Evolutionary conservation across 1,140 invertebrate genomes (phyloP).

Genomic region (Halyomorpha halys): DNA sequence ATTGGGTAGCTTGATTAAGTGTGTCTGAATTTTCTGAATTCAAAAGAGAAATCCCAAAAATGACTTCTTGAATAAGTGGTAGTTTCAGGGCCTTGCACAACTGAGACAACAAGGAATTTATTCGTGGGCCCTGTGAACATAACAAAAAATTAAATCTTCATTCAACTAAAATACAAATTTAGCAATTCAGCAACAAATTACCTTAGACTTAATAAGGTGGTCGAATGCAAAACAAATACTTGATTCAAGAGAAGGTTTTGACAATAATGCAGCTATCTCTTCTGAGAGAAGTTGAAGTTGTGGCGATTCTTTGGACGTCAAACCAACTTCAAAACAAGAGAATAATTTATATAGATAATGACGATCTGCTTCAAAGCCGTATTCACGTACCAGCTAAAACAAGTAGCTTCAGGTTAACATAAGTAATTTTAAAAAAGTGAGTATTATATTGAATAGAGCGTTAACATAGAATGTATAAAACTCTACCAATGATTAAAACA

Average conservation of each 20-base stretch:
- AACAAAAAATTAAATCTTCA: not conserved
- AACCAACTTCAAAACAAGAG: slow-evolving; percentile 55
- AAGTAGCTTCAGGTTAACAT: slow-evolving; percentile 19
- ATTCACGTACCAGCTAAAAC: slow-evolving; percentile 60
- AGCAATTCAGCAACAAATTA: slow-evolving; percentile 40
- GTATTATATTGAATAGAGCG: not conserved
- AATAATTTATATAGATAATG: slow-evolving; percentile 79
- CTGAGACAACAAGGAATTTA: slow-evolving; percentile 64
- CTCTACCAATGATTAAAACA: not conserved
- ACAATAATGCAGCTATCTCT: slow-evolving; percentile 57
- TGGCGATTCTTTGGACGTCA: slow-evolving; percentile 40
- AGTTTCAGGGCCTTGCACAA: slow-evolving; percentile 74
- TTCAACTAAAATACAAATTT: not conserved
- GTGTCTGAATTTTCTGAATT: slow-evolving; percentile 68
- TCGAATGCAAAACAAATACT: slow-evolving; percentile 71
- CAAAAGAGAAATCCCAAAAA: slow-evolving; percentile 71
- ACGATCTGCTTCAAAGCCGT: slow-evolving; percentile 77
- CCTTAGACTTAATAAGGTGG: slow-evolving; percentile 45
- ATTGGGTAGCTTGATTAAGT: slow-evolving; percentile 55
- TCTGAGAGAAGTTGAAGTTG: slow-evolving; percentile 64
- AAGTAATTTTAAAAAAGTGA: too few relatives aligned
- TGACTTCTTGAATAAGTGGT: slow-evolving; percentile 77
- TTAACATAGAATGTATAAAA: not conserved
- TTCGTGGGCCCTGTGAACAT: slow-evolving; percentile 40
- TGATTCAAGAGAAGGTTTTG: slow-evolving; percentile 62